Base-by-base conservation (phyloP, 2,113 vertebrate genomes). In the Strix uralensis region DNA sequence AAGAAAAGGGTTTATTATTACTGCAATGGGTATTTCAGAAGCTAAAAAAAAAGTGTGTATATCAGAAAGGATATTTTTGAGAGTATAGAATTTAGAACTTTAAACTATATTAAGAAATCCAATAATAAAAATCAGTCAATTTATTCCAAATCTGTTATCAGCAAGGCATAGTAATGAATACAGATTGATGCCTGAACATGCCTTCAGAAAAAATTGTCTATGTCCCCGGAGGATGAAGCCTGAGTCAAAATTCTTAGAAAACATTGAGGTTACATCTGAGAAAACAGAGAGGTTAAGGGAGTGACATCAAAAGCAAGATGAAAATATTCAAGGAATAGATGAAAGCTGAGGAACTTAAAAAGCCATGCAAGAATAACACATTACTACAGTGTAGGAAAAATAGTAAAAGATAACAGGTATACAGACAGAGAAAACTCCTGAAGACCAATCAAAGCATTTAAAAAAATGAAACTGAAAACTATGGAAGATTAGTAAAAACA, bases 21-120 rank as follows among this genome's bases (percentile, higher is more conserved):
- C n/a, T 66, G 16, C 15, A 78, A 80, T 30, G 8, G 10, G 4
- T 46, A 47, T 71, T 95, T 63, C 38, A 85, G 47, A 81, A 81
- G 32, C 88, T 57, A 58, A 86, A 72, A 93, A 22, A 81, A 83
- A 87, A 79, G 13, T 40, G 13, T 61, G 16, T 75, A 23, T 72
- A 69, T 58, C 67, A 86, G 54, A 77, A 73, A 83, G 49, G 27
- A 92, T 90, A 62, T 80, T 88, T 90, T 86, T 82, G 10, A 86
- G 49, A 94, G 16, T 62, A 77, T 23, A 77, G 54, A 77, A 86
- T 66, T 93, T 81, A 83, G 54, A 88, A 92, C 19, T 82, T 77
- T 77, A 93, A 92, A 86, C 62, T 90, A 34, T 73, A 38, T 77
- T 83, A 88, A 65, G 71, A 73, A 94, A 96, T 46, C 26, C 54